Evolutionary conservation across 2,888 invertebrate species (phyloP).

Genomic region (Volucella zonaria): DNA sequence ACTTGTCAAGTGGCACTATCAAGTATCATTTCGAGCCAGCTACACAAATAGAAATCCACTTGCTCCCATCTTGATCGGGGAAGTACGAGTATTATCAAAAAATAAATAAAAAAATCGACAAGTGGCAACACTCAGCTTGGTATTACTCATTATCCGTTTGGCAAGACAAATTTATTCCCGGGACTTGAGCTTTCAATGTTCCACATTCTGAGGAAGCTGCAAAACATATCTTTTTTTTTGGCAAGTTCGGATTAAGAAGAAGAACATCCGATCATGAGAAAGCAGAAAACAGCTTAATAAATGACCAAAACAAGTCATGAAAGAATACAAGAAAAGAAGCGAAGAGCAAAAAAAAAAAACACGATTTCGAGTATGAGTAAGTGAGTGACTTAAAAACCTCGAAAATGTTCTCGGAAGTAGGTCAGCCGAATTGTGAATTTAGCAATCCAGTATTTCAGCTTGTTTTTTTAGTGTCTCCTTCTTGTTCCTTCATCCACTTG

Average conservation of each 20-base stretch:
- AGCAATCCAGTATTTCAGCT: constrained; percentile 55
- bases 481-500: constrained; percentile 22
- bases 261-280: background rate
- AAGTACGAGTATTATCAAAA: constrained; percentile 7
- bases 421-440: constrained; percentile 67
- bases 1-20: constrained; percentile 50
- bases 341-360: constrained; percentile 4
- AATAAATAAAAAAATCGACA: background rate
- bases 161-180: constrained; percentile 9
- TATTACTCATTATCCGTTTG: constrained; percentile 29
- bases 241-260: constrained; percentile 19
- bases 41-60: constrained; percentile 49
- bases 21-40: constrained; percentile 31
- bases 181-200: constrained; percentile 36
- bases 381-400: constrained; percentile 40
- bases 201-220: constrained; percentile 28
- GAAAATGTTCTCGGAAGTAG: constrained; percentile 48
- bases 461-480: constrained; percentile 12
- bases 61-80: constrained; percentile 24
- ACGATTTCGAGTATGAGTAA: constrained; percentile 21
- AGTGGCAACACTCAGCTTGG: constrained; percentile 32
- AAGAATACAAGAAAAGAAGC: background rate
- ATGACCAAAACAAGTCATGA: background rate
- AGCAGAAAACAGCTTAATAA: constrained; percentile 7
- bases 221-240: constrained; percentile 13